Evolutionary conservation across 2,888 invertebrate genomes (phyloP), one percentile per base, ranked within the genome.

Genomic region (Oligia strigilis): DNA sequence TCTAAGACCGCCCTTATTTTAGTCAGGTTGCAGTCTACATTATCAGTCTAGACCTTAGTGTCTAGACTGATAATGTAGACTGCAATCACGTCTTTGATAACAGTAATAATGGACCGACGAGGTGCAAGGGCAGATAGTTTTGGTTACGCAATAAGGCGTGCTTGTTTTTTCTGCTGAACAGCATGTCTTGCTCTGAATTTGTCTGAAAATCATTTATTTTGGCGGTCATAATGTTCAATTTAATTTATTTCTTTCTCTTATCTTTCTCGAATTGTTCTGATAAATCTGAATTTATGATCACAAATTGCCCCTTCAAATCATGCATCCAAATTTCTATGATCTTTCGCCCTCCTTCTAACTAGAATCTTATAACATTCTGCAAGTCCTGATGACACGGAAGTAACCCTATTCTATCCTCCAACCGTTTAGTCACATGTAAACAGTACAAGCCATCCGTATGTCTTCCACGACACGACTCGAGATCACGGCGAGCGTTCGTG

Each of bases 401-500:
- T 46, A 29, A 29, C 29, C 62, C 8, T 23, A 40, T 55, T n/a
- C 60, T 23, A 40, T 55, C 29, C 60, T 75, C 43, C 14, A 73
- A 82, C 64, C 69, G 43, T 86, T 86, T 78, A 86, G 71, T 69
- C 52, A 67, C 75, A 78, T 77, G 65, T 73, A 72, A 76, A 73
- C 75, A 62, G 55, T 76, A 66, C 65, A 52, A 76, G n/a, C 74
- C 69, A 74, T 77, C 75, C 81, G 77, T 82, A 84, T 77, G 84
- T 87, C 80, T 79, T 80, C 79, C 58, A 64, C 77, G 66, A 80
- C 89, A 84, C 86, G 86, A 86, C 80, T 70, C 55, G 72, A 66
- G 83, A 85, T 87, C 88, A 84, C 82, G 78, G 81, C 78, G 75
- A 80, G 74, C 52, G 43, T 77, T 86, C 87, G 86, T 86, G 86